Evolutionary conservation across 2,113 vertebrate species (phyloP), one percentile per base, ranked within the genome.

Genomic region (Prinia subflava): DNA sequence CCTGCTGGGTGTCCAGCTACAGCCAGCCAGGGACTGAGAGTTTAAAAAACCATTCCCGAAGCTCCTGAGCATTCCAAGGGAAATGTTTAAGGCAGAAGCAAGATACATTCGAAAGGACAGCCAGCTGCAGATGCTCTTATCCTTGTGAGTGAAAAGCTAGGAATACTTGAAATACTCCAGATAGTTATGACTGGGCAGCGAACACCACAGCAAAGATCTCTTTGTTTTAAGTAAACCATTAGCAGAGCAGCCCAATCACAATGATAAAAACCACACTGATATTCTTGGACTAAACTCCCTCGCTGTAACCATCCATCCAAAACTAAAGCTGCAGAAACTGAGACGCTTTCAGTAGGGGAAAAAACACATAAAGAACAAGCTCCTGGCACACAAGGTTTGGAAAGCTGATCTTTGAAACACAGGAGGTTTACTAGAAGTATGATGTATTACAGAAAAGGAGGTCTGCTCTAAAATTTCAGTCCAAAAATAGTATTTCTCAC

Each of bases 121-220:
- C 46, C 92, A 83, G 89, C 94, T 94, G 71, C 91, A 96, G 92
- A 96, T 94, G 89, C 81, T 87, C 91, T 95, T 94, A 73, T 87
- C 90, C 92, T 91, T 86, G 87, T 69, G 67, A 73, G 50, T 57
- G 63, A 55, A 75, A 89, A 62, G 82, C 75, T 53, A 75, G 76
- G 91, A 91, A 91, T 95, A 71, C 23, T 94, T 96, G 60, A 91
- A 96, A 94, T 95, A 81, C n/a, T 94, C 91, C 85, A 92, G 93
- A 95, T 83, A 93, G 84, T 89, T 89, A 46, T 94, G 91, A 69
- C 60, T 90, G 59, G 64, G 28, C 78, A 89, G 65, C 89, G 52
- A 94, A 59, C 25, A 14, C 46, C 85, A 70, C 23, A 55, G 87
- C 83, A 88, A 86, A 78, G 24, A 20, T 39, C 2, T 76, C 82